Conservation (phyloP, 1,140 invertebrate species). For the Neoseiulus cucumeris region DNA sequence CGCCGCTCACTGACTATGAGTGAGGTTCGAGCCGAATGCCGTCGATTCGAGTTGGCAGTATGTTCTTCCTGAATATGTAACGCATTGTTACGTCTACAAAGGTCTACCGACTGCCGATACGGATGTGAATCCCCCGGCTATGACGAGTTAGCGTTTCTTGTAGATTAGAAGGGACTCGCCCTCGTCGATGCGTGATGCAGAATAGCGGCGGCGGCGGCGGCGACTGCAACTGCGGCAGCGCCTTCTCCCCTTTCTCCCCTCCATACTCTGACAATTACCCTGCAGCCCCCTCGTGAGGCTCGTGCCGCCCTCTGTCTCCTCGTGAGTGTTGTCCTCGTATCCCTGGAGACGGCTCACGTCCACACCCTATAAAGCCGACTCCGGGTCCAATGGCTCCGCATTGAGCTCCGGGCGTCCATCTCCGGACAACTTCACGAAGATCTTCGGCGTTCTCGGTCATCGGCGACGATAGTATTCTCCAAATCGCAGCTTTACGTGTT, state of each 20-base stretch:
- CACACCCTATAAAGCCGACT: conserved; percentile 9
- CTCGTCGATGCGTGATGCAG: neutral
- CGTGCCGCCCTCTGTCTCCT: neutral
- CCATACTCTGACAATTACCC: neutral
- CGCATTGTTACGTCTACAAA: too few species aligned
- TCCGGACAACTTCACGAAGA: neutral
- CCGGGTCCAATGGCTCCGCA: neutral
- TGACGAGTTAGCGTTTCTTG: neutral
- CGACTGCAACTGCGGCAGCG: too few species aligned
- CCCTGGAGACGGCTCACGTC: conserved; percentile 11
- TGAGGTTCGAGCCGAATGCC: too few species aligned
- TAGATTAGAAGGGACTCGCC: neutral
- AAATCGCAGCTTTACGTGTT: too few species aligned
- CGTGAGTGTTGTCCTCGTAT: conserved; percentile 9
- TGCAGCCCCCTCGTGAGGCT: too few species aligned
- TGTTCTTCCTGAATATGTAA: too few species aligned
- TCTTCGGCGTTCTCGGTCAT: neutral
- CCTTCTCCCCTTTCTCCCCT: neutral
- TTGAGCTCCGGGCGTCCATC: neutral
- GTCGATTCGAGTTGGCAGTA: too few species aligned
- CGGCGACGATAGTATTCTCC: neutral
- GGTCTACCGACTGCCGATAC: too few species aligned
- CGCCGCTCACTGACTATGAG: too few species aligned
- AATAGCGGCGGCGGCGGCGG: neutral
- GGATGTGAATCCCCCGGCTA: neutral